Evolutionary conservation across 2,113 vertebrate genomes (phyloP), one percentile per base, ranked within the genome.

Genomic region (Megaleporinus macrocephalus): DNA sequence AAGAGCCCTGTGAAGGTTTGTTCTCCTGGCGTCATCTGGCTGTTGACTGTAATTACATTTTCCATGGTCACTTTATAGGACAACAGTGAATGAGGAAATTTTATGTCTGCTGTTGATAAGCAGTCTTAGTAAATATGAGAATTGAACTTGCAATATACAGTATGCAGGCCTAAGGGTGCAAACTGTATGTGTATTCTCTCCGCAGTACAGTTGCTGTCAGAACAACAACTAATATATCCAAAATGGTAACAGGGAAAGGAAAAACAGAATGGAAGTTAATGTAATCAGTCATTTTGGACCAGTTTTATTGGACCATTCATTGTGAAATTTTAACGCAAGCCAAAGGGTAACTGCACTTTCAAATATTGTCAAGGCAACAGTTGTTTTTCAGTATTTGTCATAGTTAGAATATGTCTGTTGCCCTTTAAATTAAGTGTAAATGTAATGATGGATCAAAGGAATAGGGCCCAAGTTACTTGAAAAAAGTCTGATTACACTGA

Each of bases 1-100:
- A 36, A 47, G 65, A 80, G 84, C 72, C 84, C 57, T 78, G 63
- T 81, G 69, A 77, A 75, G 51, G 73, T 47, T 83, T 29, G 72
- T 71, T 81, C n/a, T 73, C 44, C 71, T 79, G 84, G 75, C 65
- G 70, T 78, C 55, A 41, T 71, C 85, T 84, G 68, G 66, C 55
- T n/a, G 53, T 70, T 15, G 68, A 81, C 72, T 76, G 73, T 27
- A 79, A 82, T 82, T 84, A 76, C 62, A 83, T 70, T 87, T 87
- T 86, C 80, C 84, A 33, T 79, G 71, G 77, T 72, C 65, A 84
- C 81, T 63, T 80, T 44, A 73, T 22, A 53, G 63, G 24, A 59
- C 41, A 70, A 61, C 29, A 73, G 74, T 53, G 41, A 62, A 61
- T 41, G 20, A 20, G 2, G 55, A 6, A 18, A 5, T 61, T 76